Conservation (phyloP, 1,140 invertebrate species). For the Pseudoatta argentina region DNA sequence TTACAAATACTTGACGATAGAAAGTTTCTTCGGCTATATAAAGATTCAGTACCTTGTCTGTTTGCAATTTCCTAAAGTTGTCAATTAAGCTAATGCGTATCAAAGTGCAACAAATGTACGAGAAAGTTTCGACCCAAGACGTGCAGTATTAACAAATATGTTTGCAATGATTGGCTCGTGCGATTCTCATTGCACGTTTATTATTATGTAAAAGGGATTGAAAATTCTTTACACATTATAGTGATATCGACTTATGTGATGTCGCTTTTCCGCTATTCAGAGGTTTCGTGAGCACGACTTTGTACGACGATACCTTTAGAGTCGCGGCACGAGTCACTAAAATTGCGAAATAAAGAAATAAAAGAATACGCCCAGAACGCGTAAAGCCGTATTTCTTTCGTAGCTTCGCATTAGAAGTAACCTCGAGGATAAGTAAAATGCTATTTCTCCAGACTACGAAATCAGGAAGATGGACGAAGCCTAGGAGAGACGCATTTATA, state of each 20-base stretch:
- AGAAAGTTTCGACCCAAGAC: conserved; percentile 52
- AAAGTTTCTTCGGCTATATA: too few relatives aligned
- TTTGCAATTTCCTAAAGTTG: not conserved
- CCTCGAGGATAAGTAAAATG: conserved; percentile 29
- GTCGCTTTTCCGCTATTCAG: conserved; percentile 21
- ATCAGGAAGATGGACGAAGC: not conserved
- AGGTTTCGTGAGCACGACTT: conserved; percentile 48
- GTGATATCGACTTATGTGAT: conserved; percentile 7
- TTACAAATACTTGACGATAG: too few relatives aligned
- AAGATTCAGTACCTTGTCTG: too few relatives aligned
- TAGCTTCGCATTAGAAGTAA: conserved; percentile 43
- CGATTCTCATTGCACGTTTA: conserved; percentile 47
- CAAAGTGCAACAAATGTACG: conserved; percentile 3
- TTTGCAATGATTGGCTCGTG: not conserved
- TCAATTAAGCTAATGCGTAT: not conserved
- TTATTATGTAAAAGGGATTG: not conserved
- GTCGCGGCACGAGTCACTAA: conserved; percentile 41
- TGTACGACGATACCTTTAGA: conserved; percentile 27
- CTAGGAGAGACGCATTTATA: not conserved
- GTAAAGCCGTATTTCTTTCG: conserved; percentile 52
- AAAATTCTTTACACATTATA: conserved; percentile 18
- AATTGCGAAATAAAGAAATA: conserved; percentile 53
- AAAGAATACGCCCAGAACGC: not conserved
- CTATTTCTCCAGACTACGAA: conserved; percentile 31
- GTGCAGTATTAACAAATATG: conserved; percentile 63